These are phyloP conservation scores for Mystacornis crossleyi DNA, from an alignment of 2,113 vertebrate genomes.

Conservation along the genomic window DNA sequence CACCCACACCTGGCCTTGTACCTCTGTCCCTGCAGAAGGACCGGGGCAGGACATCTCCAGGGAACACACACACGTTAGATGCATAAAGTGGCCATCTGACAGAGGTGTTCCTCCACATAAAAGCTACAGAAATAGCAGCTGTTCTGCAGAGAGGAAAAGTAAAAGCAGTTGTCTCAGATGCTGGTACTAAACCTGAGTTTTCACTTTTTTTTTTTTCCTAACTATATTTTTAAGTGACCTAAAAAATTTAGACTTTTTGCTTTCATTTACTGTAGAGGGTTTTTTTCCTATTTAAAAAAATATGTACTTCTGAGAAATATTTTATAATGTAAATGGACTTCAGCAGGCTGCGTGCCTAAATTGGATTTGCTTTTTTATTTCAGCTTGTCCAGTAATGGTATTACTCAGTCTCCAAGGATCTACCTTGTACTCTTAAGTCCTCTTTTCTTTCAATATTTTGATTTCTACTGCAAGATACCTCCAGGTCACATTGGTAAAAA, in stretches of 20 bases:
- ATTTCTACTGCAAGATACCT: conserved; percentile 54
- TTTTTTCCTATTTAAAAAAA: conserved; percentile 66
- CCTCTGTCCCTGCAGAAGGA: neutral
- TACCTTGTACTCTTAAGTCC: conserved; percentile 33
- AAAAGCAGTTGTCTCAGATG: neutral
- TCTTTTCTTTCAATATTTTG: conserved; percentile 36
- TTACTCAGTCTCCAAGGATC: conserved; percentile 68
- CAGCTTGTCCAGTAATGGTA: conserved; percentile 65
- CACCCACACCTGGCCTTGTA: neutral
- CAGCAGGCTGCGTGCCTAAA: conserved; percentile 8
- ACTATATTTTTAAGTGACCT: neutral
- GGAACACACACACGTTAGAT: neutral
- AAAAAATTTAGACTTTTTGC: conserved; percentile 11
- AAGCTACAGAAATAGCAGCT: neutral
- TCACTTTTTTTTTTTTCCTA: neutral
- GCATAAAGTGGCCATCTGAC: neutral
- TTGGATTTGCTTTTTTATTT: conserved; percentile 45
- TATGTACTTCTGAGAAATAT: conserved; percentile 72
- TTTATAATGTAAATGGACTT: conserved; percentile 71
- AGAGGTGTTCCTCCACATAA: neutral
- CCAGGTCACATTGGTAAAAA: conserved; percentile 34
- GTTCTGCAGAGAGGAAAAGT: neutral
- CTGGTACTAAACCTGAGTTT: neutral
- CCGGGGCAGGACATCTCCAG: neutral
- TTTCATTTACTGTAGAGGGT: neutral